Percentiles rank a stretch among this genome's conserved stretches.
Evolutionary conservation across 1,140 invertebrate species (phyloP).

Genomic region (Zelostemma sp.): DNA sequence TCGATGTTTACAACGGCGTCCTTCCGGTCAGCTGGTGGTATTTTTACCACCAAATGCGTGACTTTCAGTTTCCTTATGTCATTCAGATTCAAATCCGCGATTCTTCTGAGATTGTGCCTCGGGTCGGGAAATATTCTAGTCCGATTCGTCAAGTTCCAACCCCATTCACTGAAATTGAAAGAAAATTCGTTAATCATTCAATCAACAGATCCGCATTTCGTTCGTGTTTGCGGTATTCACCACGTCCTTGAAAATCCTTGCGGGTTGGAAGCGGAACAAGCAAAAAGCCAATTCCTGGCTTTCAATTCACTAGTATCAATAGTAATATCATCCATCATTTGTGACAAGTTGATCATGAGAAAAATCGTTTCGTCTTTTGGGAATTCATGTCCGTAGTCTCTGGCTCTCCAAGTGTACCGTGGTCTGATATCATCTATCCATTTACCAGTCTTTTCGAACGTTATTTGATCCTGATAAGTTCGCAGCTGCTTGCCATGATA

Average conservation of each 20-base stretch:
- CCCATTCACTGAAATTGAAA: constrained; percentile 72
- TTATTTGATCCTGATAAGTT: constrained; percentile 48
- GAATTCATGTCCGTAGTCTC: constrained; percentile 34
- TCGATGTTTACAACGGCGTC: constrained; percentile 56
- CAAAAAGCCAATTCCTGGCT: constrained; percentile 79
- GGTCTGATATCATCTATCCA: constrained; percentile 69
- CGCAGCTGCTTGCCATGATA: constrained; percentile 51
- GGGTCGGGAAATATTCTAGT: constrained; percentile 71
- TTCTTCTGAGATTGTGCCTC: constrained; percentile 68
- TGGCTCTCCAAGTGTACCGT: constrained; percentile 64
- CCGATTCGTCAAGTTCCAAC: constrained; percentile 76
- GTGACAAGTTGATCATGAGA: constrained; percentile 75
- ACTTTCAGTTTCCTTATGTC: constrained; percentile 73
- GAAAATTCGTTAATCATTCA: constrained; percentile 14
- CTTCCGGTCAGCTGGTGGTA: constrained; percentile 62
- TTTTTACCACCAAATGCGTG: constrained; percentile 80
- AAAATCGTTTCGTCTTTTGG: constrained; percentile 59
- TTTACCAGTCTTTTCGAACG: constrained; percentile 54
- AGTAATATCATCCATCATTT: constrained; percentile 58
- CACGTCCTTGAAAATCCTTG: constrained; percentile 73
- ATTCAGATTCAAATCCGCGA: constrained; percentile 75
- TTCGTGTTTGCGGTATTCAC: constrained; percentile 63
- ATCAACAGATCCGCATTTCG: no score
- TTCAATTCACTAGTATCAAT: constrained; percentile 76
- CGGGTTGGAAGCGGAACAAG: constrained; percentile 73